These are phyloP conservation scores for Melanotaenia nigrans DNA, from an alignment of 2,797 vertebrate species.

Conservation along the genomic window DNA sequence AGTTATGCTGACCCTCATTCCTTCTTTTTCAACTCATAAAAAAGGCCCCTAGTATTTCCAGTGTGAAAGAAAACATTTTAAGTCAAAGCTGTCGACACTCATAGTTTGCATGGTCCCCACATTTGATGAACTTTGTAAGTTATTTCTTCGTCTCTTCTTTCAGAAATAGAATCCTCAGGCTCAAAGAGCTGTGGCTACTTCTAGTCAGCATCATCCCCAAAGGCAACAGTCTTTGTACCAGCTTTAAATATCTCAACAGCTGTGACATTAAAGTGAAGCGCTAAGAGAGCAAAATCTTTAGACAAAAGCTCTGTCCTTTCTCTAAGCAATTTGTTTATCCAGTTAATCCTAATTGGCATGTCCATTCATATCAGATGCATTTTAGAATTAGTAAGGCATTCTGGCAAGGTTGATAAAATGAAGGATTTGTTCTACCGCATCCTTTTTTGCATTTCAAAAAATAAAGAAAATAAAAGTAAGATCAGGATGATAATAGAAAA, in stretches of 20 bases:
- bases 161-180: slow-evolving; percentile 33
- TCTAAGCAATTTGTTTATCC: slow-evolving; percentile 16
- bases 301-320: slow-evolving; percentile 9
- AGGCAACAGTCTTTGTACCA: slow-evolving; percentile 32
- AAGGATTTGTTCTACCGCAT: slow-evolving; percentile 24
- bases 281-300: slow-evolving; percentile 32
- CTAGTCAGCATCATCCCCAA: slow-evolving; percentile 38
- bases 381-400: slow-evolving; percentile 33
- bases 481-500: slow-evolving; percentile 8
- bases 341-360: slow-evolving; percentile 34
- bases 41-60: slow-evolving; percentile 10
- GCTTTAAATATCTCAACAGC: slow-evolving; percentile 43
- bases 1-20: slow-evolving; percentile 4
- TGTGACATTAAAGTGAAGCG: slow-evolving; percentile 37
- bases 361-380: slow-evolving; percentile 32
- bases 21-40: slow-evolving; percentile 1
- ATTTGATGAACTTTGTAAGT: slow-evolving; percentile 28
- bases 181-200: slow-evolving; percentile 20
- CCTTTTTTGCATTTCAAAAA: slow-evolving; percentile 27
- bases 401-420: slow-evolving; percentile 29
- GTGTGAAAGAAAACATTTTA: slow-evolving; percentile 24
- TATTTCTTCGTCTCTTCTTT: slow-evolving; percentile 39
- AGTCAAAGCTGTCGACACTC: slow-evolving; percentile 31
- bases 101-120: slow-evolving; percentile 27
- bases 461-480: not conserved